Percentiles rank a stretch among this genome's conserved stretches.
phyloP scores from a whole-genome alignment of 2,888 invertebrate species.

The Exocentrus adspersus region DNA sequence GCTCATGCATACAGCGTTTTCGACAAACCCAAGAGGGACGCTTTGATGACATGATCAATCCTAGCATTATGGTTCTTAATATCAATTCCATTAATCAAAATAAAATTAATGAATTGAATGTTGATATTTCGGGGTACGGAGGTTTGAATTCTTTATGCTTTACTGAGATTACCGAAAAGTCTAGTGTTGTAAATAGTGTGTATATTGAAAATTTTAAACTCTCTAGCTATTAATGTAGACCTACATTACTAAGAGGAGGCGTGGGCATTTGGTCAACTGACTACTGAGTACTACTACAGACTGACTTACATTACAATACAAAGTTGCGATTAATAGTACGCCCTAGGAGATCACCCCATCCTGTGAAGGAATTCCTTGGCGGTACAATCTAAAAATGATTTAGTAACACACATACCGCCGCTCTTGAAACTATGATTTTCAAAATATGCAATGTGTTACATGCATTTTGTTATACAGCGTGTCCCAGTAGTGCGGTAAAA shows the following conservation, averaged over 20 bases:
- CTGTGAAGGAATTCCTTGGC: too few relatives aligned
- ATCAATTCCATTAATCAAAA: not conserved
- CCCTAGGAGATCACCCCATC: too few relatives aligned
- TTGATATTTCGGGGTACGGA: too few relatives aligned
- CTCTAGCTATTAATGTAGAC: not conserved
- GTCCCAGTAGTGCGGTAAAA: too few relatives aligned
- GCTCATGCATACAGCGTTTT: constrained; percentile 3
- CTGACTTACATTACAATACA: too few relatives aligned
- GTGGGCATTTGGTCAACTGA: not conserved
- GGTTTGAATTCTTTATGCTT: not conserved
- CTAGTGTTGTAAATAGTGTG: not conserved
- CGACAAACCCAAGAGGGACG: not conserved
- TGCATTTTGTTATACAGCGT: too few relatives aligned
- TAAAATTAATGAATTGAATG: constrained; percentile 1
- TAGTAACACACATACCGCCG: too few relatives aligned
- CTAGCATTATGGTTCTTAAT: not conserved
- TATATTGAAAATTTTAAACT: not conserved
- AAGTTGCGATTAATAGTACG: too few relatives aligned
- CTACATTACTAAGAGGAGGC: not conserved
- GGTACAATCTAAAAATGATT: too few relatives aligned
- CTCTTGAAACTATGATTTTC: too few relatives aligned
- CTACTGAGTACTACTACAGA: too few relatives aligned
- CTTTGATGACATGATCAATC: not conserved
- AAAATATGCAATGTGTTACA: too few relatives aligned
- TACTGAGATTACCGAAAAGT: not conserved